These are phyloP conservation scores for Metopia argyrocephala DNA, from an alignment of 2,888 invertebrate species.

Conservation along the genomic window DNA sequence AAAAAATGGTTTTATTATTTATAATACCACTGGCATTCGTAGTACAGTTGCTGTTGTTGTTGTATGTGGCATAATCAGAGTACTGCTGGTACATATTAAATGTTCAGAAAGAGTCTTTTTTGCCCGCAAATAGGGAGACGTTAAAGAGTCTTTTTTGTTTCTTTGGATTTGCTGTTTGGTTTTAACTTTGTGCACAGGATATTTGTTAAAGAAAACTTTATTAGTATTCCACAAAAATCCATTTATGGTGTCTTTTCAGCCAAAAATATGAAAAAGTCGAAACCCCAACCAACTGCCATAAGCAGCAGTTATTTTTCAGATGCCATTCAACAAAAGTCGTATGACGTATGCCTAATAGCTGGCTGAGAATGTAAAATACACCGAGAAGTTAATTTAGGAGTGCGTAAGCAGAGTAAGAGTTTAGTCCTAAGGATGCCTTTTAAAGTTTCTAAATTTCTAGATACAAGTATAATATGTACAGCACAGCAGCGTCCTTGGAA, in stretches of 20 bases:
- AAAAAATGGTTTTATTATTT: constrained; percentile 30
- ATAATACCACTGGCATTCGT: not conserved
- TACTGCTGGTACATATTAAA: constrained; percentile 25
- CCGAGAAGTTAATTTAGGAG: not conserved
- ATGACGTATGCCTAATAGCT: constrained; percentile 50
- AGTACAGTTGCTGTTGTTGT: not conserved
- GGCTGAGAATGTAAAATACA: not conserved
- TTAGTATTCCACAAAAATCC: constrained; percentile 68
- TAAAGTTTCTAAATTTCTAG: constrained; percentile 54
- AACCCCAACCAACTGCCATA: constrained; percentile 34
- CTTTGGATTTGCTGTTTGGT: constrained; percentile 6
- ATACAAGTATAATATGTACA: constrained; percentile 26
- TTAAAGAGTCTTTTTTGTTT: constrained; percentile 18
- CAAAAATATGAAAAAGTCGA: constrained; percentile 9
- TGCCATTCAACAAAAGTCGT: constrained; percentile 44
- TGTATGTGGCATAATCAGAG: constrained; percentile 38
- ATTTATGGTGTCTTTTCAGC: constrained; percentile 60
- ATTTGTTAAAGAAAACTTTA: constrained; percentile 66
- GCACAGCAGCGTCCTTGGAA: constrained; percentile 69
- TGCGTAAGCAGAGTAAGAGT: constrained; percentile 29
- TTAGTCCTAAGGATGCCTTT: constrained; percentile 55
- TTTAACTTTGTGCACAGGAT: constrained; percentile 49
- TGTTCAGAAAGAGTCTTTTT: constrained; percentile 55
- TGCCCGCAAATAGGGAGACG: constrained; percentile 43
- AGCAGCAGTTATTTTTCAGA: constrained; percentile 53